Evolutionary conservation across 2,888 invertebrate genomes (phyloP), one percentile per base, ranked within the genome.

Genomic region (Troides oblongomaculatus): DNA sequence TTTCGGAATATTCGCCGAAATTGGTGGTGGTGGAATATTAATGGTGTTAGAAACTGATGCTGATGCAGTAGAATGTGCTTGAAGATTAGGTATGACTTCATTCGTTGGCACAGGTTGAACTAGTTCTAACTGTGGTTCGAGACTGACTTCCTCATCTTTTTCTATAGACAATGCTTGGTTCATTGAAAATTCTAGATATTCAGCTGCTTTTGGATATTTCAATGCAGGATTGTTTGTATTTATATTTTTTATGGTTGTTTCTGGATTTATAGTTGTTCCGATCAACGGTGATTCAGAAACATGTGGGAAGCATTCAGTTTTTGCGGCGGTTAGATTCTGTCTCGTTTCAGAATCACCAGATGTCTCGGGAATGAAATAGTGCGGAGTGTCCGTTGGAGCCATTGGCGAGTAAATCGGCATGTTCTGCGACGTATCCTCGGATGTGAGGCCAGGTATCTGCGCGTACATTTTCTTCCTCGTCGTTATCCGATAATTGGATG

Each of bases 401-500:
- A 62, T 43, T 6, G 66, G 66, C 8, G 53, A n/a, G 36, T 62
- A 46, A 5, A 57, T 39, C 1, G 64, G 17, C 36, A 59, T 18
- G 61, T 62, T 66, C 14, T 70, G 69, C 1, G 53, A 39, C 2
- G 25, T 61, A 56, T 86, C 86, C 4, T 85, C 84, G 10, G 96
- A 85, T 36, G 95, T 86, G 6, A 97, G 82, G 0, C 97, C 96
- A 0, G 97, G 97, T 77, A 96, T 95, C 78, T 95, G 96, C 0
- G 97, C 97, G 84, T 97, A 97, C 6, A 94, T 89, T 78, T 96
- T 95, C 81, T 95, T 95, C 76, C 94, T 94, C 6, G 94, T 94
- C 0, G 95, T 90, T 68, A 96, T 93, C 53, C 97, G 93, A 84
- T 95, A 97, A 58, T 92, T 94, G 75, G 75, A 72, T 6, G 94